These are phyloP conservation scores for Cryptocephalus moraei DNA, from an alignment of 2,888 invertebrate species.

Conservation along the genomic window DNA sequence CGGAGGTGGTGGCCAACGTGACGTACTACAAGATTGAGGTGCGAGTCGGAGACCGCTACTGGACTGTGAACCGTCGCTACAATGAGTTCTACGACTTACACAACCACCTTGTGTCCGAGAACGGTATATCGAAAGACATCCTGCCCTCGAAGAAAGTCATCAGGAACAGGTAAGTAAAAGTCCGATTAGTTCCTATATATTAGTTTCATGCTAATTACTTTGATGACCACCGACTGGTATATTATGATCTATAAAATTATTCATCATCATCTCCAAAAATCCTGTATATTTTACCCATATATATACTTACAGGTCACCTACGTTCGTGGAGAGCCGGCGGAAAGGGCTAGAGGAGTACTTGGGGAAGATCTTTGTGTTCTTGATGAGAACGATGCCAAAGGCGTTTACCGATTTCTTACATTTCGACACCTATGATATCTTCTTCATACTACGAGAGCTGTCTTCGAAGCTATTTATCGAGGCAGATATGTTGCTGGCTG, in stretches of 20 bases:
- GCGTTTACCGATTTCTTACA: slow-evolving; percentile 77
- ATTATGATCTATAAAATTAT: too few relatives aligned
- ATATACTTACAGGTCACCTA: slow-evolving; percentile 43
- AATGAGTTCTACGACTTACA: slow-evolving; percentile 85
- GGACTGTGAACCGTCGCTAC: slow-evolving; percentile 81
- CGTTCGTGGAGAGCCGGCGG: slow-evolving; percentile 77
- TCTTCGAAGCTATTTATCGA: slow-evolving; percentile 68
- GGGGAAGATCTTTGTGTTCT: slow-evolving; percentile 61
- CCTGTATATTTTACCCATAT: too few relatives aligned
- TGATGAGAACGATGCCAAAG: slow-evolving; percentile 70
- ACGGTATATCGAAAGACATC: slow-evolving; percentile 73
- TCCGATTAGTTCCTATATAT: too few relatives aligned
- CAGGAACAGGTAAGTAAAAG: slow-evolving; percentile 61
- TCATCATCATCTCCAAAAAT: too few relatives aligned
- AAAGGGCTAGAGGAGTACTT: slow-evolving; percentile 74
- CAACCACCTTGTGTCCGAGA: slow-evolving; percentile 68
- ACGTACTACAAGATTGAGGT: slow-evolving; percentile 65
- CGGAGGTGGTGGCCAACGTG: slow-evolving; percentile 53
- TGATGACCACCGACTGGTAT: too few relatives aligned
- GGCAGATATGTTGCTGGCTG: slow-evolving; percentile 56
- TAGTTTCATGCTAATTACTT: too few relatives aligned
- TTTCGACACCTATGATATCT: slow-evolving; percentile 83
- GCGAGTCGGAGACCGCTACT: slow-evolving; percentile 59
- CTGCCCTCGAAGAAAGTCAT: slow-evolving; percentile 90
- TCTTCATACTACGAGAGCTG: slow-evolving; percentile 73